Conservation (phyloP, 2,888 invertebrate genomes). For the Dysmachus trigonus region DNA sequence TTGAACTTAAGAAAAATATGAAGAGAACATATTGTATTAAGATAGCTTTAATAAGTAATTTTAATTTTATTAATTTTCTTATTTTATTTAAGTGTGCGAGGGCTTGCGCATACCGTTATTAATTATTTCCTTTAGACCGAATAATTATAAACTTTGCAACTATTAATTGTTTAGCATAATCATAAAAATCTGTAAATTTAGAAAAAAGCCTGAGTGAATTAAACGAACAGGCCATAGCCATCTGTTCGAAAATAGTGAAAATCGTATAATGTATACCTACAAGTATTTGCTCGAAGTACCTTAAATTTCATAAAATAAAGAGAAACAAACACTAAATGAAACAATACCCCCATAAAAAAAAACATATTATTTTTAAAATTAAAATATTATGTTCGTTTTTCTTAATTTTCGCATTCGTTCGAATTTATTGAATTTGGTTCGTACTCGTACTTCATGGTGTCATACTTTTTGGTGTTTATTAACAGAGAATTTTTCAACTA, state of each 20-base stretch:
- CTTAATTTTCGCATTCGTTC: not conserved
- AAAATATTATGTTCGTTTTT: not conserved
- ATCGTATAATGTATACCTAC: not conserved
- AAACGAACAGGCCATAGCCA: not conserved
- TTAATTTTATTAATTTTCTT: not conserved
- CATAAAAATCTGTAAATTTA: not conserved
- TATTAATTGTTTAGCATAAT: constrained; percentile 11
- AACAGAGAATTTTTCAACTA: constrained; percentile 14
- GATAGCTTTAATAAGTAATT: not conserved
- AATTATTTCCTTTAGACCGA: not conserved
- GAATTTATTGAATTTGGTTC: not conserved
- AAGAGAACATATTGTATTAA: too few species aligned
- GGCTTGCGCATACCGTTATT: not conserved
- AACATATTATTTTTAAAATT: not conserved
- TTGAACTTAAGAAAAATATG: not conserved
- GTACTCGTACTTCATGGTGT: constrained; percentile 11
- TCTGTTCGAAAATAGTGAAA: not conserved
- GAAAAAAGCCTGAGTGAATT: not conserved
- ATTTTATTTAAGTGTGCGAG: not conserved
- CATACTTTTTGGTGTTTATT: constrained; percentile 28
- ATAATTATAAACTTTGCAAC: constrained; percentile 23
- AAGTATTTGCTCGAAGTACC: constrained; percentile 11
- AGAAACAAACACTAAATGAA: not conserved
- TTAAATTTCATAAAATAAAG: not conserved
- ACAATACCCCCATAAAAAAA: constrained; percentile 2